Evolutionary conservation across 2,797 vertebrate genomes (phyloP), one percentile per base, ranked within the genome.

Genomic region (Eupleurogrammus muticus): DNA sequence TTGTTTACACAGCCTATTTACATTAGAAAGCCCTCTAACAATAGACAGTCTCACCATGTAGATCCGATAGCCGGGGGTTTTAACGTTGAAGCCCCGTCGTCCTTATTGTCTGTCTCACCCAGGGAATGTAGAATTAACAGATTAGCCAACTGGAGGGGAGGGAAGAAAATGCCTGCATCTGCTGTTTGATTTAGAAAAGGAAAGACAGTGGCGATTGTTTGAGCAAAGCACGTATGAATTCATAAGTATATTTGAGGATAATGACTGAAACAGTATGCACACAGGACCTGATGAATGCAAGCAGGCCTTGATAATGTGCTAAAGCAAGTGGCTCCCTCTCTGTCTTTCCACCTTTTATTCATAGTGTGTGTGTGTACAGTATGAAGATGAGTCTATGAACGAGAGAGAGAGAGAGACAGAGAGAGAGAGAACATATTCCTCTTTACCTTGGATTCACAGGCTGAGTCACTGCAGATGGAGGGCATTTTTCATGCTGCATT

Each of bases 401-500:
- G 28, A 28, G 71, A 59, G 56, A 70, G 36, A 38, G 13, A 36
- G 67, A 56, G 70, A 73, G 51, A 80, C 13, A 57, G 70, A 77
- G 78, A 75, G 80, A 75, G 74, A 79, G 81, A 71, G 73, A 84
- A 84, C 72, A 63, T 76, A 77, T 77, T 84, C 77, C 65, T 86
- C 83, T 80, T 88, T 91, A 91, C 87, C 85, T 87, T 86, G 83
- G 84, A 82, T 85, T 67, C 75, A 74, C 79, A 55, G 83, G 83
- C 89, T 92, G 92, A 93, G 87, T 92, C 89, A 92, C 80, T 85
- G 86, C 86, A 88, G 85, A 91, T 75, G 82, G 90, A 89, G 89
- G 86, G 80, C 87, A 91, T 90, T 90, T 90, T 90, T 91, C 89
- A 91, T 90, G 91, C 89, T 87, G 90, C 89, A 87, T 86, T 87